Percentiles rank a stretch among this genome's conserved stretches.
phyloP scores from a whole-genome alignment of 2,797 vertebrate species.

The Rhinella marina region DNA sequence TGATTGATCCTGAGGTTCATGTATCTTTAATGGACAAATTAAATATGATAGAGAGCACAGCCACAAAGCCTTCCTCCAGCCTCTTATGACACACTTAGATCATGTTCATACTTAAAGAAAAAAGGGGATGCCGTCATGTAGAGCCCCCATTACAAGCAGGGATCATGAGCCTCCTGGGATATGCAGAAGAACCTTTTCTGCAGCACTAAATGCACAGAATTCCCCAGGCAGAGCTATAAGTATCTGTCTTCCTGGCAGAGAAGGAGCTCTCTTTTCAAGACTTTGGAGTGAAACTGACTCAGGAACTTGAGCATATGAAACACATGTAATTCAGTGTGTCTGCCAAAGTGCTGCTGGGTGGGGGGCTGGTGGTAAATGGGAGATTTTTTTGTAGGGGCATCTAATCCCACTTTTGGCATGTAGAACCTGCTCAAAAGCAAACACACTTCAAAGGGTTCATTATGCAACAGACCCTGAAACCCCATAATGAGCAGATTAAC shows the following conservation, averaged over 20 bases:
- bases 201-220: constrained; percentile 28
- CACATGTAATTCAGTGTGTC: constrained; percentile 48
- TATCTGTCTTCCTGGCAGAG: constrained; percentile 47
- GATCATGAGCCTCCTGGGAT: constrained; percentile 24
- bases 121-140: constrained; percentile 19
- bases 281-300: constrained; percentile 38
- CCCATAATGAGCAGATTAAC: constrained; percentile 80
- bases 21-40: constrained; percentile 99
- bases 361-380: constrained; percentile 74
- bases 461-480: constrained; percentile 83
- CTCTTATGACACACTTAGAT: constrained; percentile 46
- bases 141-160: constrained; percentile 20
- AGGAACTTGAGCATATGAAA: constrained; percentile 43
- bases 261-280: constrained; percentile 29
- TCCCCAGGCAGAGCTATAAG: constrained; percentile 21
- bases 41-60: constrained; percentile 80
- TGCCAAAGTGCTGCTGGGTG: constrained; percentile 76
- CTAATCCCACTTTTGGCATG: constrained; percentile 83
- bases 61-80: neutral
- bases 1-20: constrained; percentile 98
- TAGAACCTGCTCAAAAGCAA: constrained; percentile 79
- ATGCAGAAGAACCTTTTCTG: constrained; percentile 17
- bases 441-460: constrained; percentile 85
- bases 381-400: constrained; percentile 80
- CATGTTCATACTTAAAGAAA: constrained; percentile 36